Evolutionary conservation across 2,888 invertebrate species (phyloP).

Genomic region (Noctuana brunneofusca): DNA sequence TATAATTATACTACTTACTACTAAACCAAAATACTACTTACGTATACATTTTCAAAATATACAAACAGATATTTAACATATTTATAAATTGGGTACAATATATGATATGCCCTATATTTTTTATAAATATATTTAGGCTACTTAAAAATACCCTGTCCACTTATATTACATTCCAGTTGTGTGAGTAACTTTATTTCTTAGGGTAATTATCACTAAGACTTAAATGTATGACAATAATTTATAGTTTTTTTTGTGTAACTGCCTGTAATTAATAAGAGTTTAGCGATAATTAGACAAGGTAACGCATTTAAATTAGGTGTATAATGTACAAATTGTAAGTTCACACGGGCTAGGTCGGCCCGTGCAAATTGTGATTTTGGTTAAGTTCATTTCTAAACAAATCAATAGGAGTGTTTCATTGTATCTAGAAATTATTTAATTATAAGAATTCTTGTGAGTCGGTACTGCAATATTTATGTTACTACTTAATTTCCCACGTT

Average conservation of each 20-base stretch:
- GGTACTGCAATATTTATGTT: slow-evolving; percentile 22
- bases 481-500: slow-evolving; percentile 19
- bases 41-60: too few relatives aligned
- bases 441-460: slow-evolving; percentile 14
- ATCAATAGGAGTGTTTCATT: slow-evolving; percentile 20
- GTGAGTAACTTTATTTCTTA: slow-evolving; percentile 43
- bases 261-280: slow-evolving; percentile 45
- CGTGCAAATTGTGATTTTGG: slow-evolving; percentile 69
- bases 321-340: slow-evolving; percentile 76
- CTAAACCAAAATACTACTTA: too few relatives aligned
- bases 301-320: slow-evolving; percentile 75
- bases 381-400: slow-evolving; percentile 35
- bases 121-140: slow-evolving; percentile 21
- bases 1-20: too few relatives aligned
- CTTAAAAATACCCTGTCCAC: slow-evolving; percentile 19
- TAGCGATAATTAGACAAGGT: slow-evolving; percentile 50
- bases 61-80: background rate
- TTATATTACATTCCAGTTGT: slow-evolving; percentile 46
- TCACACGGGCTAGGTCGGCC: slow-evolving; percentile 60
- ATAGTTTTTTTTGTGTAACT: slow-evolving; percentile 42
- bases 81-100: slow-evolving; percentile 13
- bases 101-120: slow-evolving; percentile 16
- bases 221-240: slow-evolving; percentile 48
- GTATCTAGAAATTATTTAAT: slow-evolving; percentile 27
- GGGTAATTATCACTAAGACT: slow-evolving; percentile 35